phyloP scores from a whole-genome alignment of 1,140 invertebrate species.

The Phymorhynchus buccinoides region DNA sequence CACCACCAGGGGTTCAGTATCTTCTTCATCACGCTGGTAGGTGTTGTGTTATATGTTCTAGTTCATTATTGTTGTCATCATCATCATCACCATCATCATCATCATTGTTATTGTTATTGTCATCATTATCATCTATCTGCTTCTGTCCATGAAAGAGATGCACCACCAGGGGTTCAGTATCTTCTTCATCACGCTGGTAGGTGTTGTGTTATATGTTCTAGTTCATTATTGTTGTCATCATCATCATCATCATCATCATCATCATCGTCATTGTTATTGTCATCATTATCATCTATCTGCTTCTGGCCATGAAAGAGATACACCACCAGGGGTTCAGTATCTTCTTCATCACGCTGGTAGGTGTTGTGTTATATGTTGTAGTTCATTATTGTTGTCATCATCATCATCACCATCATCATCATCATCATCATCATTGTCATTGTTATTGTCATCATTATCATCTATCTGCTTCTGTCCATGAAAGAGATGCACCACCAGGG shows the following conservation, averaged over 20 bases:
- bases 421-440: too few species aligned
- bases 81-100: too few species aligned
- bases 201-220: neutral
- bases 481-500: constrained; percentile 72
- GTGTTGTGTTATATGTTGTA: neutral
- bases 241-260: too few species aligned
- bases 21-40: constrained; percentile 71
- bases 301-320: constrained; percentile 70
- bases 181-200: constrained; percentile 71
- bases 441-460: constrained; percentile 58
- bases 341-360: constrained; percentile 71
- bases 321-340: constrained; percentile 70
- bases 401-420: too few species aligned
- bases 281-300: constrained; percentile 67
- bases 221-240: too few species aligned
- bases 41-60: neutral
- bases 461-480: constrained; percentile 69
- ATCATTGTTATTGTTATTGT: too few species aligned
- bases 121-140: constrained; percentile 67
- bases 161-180: constrained; percentile 70
- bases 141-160: constrained; percentile 70
- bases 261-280: too few species aligned
- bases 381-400: too few species aligned
- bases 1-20: constrained; percentile 70
- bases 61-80: too few species aligned